Conservation (phyloP, 2,797 vertebrate species). For the Tokudaia tokunoshimensis region DNA sequence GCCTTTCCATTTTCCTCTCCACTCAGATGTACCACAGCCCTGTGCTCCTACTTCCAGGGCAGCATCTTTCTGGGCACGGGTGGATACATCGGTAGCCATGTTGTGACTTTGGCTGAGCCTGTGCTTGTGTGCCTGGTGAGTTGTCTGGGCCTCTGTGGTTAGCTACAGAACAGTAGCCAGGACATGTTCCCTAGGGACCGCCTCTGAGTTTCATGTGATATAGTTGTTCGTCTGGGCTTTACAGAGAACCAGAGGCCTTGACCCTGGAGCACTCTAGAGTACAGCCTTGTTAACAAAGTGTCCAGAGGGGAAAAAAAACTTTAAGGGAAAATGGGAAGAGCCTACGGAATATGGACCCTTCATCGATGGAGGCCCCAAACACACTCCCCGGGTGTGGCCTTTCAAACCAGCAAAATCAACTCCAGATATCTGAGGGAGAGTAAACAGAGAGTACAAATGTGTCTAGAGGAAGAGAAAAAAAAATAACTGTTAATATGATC, state of each 20-base stretch:
- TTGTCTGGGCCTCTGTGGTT: neutral
- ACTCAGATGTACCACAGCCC: neutral
- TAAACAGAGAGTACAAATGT: slow-evolving; percentile 72
- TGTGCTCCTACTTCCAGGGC: fast-evolving
- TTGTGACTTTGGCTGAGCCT: slow-evolving; percentile 13
- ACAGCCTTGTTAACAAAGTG: slow-evolving; percentile 65
- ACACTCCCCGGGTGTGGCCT: slow-evolving; percentile 60
- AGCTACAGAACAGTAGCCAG: slow-evolving; percentile 73
- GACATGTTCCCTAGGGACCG: slow-evolving; percentile 33
- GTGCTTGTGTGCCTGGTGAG: neutral
- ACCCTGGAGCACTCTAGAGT: slow-evolving; percentile 69
- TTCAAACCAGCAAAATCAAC: slow-evolving; percentile 78
- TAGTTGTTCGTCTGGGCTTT: slow-evolving; percentile 75
- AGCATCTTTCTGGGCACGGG: neutral
- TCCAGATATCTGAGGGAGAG: slow-evolving; percentile 77
- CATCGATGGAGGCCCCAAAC: slow-evolving; percentile 31
- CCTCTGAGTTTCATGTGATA: neutral
- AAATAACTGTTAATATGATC: slow-evolving; percentile 76
- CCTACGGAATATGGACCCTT: slow-evolving; percentile 5
- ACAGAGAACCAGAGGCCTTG: slow-evolving; percentile 73
- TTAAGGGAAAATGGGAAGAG: slow-evolving; percentile 57
- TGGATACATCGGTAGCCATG: neutral
- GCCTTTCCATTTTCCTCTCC: neutral
- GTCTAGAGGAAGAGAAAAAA: slow-evolving; percentile 50
- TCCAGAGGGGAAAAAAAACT: neutral